A percentile compares a stretch with the other conserved stretches of the same genome.
Evolutionary conservation across 2,113 vertebrate genomes (phyloP).

Genomic region (Halichoeres trimaculatus): DNA sequence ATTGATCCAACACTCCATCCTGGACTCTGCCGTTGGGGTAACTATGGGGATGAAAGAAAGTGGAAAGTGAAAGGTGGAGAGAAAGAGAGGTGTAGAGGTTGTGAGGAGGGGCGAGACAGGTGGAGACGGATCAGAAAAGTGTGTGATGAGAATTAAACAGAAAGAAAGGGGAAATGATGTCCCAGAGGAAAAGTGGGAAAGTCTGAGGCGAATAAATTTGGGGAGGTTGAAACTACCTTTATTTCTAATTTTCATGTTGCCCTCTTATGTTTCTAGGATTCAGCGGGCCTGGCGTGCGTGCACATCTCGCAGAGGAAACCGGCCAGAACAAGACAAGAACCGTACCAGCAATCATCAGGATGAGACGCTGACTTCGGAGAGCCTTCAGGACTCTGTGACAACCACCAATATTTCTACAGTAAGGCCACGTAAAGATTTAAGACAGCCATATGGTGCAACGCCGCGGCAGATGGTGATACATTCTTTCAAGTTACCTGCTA

Average conservation of each 20-base stretch:
- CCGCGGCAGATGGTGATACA: slow-evolving; percentile 17
- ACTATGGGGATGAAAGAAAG: slow-evolving; percentile 54
- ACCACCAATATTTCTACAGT: slow-evolving; percentile 64
- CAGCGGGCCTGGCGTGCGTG: slow-evolving; percentile 80
- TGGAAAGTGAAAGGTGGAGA: slow-evolving; percentile 30
- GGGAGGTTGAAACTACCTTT: neutral
- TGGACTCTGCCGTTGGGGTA: slow-evolving; percentile 35
- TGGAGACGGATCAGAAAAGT: slow-evolving; percentile 9
- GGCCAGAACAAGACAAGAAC: slow-evolving; percentile 43
- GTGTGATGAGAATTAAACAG: slow-evolving; percentile 1
- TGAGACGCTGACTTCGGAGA: slow-evolving; percentile 39
- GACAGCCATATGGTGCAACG: slow-evolving; percentile 5
- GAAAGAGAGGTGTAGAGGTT: slow-evolving; percentile 8
- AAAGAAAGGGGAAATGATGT: neutral
- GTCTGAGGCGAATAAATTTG: neutral
- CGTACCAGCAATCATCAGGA: slow-evolving; percentile 2
- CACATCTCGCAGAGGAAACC: slow-evolving; percentile 54
- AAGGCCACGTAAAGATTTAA: slow-evolving; percentile 32
- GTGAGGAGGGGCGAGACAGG: neutral
- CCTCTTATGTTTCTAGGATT: slow-evolving; percentile 64
- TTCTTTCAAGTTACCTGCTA: neutral
- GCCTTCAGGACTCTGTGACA: slow-evolving; percentile 48
- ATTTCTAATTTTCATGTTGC: neutral
- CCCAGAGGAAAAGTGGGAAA: neutral
- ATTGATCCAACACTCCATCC: slow-evolving; percentile 72